A percentile compares a stretch with the other conserved stretches of the same genome.
phyloP scores from a whole-genome alignment of 2,113 vertebrate genomes.

The Rhinoptilus africanus region DNA sequence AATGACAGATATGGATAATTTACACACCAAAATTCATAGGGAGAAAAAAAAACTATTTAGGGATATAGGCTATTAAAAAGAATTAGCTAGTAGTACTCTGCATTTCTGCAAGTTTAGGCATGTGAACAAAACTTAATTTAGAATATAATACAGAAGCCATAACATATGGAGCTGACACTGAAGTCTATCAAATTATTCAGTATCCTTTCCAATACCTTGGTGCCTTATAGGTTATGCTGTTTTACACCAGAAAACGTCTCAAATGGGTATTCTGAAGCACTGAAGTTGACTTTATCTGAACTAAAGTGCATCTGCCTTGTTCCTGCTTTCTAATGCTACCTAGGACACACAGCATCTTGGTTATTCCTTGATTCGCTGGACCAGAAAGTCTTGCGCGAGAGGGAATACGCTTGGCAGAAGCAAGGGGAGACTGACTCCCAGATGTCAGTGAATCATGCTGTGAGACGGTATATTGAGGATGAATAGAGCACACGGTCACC shows the following conservation, averaged over 20 bases:
- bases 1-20: not conserved
- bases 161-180: not conserved
- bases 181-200: not conserved
- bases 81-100: not conserved
- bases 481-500: not conserved
- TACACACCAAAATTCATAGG: not conserved
- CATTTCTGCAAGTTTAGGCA: not conserved
- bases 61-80: not conserved
- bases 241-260: not conserved
- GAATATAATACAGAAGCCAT: not conserved
- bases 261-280: not conserved
- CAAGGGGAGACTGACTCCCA: not conserved
- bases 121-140: not conserved
- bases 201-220: not conserved
- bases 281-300: not conserved
- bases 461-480: accelerated
- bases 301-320: not conserved
- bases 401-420: not conserved
- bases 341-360: not conserved
- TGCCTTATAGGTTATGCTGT: not conserved
- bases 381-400: not conserved
- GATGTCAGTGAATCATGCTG: not conserved
- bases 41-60: not conserved
- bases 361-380: not conserved
- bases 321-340: not conserved